Evolutionary conservation across 2,888 invertebrate species (phyloP).

Genomic region (Sinohyriopsis cumingii): DNA sequence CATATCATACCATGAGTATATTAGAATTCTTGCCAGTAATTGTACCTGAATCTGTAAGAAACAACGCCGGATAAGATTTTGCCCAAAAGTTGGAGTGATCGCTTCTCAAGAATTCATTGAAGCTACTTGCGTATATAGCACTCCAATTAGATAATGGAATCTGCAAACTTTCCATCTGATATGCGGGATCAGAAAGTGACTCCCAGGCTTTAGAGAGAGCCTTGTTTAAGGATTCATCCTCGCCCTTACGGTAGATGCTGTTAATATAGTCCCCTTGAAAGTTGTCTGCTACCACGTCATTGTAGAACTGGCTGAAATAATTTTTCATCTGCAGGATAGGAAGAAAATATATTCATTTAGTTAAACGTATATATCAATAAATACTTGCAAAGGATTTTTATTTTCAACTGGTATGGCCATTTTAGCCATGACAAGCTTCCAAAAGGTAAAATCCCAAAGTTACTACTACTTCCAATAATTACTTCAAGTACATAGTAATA

Average conservation of each 20-base stretch:
- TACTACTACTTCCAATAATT: no score
- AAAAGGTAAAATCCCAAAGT: no score
- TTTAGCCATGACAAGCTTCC: no score
- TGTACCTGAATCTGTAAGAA: no score
- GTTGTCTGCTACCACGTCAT: slow-evolving; percentile 11
- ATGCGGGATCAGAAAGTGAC: not conserved
- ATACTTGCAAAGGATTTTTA: not conserved
- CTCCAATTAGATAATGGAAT: not conserved
- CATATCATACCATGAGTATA: no score
- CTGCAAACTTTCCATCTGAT: slow-evolving; percentile 8
- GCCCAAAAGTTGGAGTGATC: slow-evolving; percentile 19
- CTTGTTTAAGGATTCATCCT: slow-evolving; percentile 1
- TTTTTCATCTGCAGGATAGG: not conserved
- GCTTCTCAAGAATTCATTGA: slow-evolving; percentile 17
- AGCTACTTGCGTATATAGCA: not conserved
- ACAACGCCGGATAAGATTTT: slow-evolving; percentile 17
- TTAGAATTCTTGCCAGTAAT: no score
- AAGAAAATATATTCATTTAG: not conserved
- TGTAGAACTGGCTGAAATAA: slow-evolving; percentile 13
- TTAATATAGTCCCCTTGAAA: slow-evolving; percentile 24
- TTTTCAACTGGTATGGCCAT: not conserved
- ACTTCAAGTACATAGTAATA: no score
- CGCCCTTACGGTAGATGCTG: slow-evolving; percentile 10
- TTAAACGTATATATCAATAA: not conserved
- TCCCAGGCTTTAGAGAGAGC: slow-evolving; percentile 6